phyloP scores from a whole-genome alignment of 2,113 vertebrate genomes.

The Leptodactylus fuscus region DNA sequence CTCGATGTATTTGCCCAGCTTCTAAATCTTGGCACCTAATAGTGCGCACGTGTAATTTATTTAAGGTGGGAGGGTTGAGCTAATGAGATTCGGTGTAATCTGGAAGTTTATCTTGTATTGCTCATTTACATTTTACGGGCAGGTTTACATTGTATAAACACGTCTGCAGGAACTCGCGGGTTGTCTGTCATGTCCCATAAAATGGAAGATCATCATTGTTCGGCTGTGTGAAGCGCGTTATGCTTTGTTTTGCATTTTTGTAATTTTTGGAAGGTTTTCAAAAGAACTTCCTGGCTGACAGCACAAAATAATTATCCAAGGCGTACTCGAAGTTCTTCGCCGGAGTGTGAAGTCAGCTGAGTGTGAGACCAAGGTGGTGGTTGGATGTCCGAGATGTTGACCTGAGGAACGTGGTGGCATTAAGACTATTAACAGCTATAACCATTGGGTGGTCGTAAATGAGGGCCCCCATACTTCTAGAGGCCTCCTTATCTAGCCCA shows the following conservation, averaged over 20 bases:
- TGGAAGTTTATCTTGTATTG: slow-evolving; percentile 33
- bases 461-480: too few relatives aligned
- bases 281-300: slow-evolving; percentile 1
- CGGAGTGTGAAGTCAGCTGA: not conserved
- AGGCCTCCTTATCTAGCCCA: too few relatives aligned
- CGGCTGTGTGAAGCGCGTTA: not conserved
- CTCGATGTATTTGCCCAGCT: too few relatives aligned
- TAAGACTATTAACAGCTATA: not conserved
- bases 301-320: not conserved
- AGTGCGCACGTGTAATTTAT: not conserved
- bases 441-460: too few relatives aligned
- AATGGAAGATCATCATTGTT: slow-evolving; percentile 21
- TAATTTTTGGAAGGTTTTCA: slow-evolving; percentile 39
- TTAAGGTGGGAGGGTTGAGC: not conserved
- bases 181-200: slow-evolving; percentile 29
- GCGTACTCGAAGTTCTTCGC: not conserved
- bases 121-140: slow-evolving; percentile 39
- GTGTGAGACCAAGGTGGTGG: not conserved
- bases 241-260: slow-evolving; percentile 26
- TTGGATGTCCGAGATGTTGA: too few relatives aligned
- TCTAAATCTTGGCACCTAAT: not conserved
- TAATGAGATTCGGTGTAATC: slow-evolving; percentile 3
- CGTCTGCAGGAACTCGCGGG: not conserved
- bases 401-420: not conserved
- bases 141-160: slow-evolving; percentile 16